phyloP scores from a whole-genome alignment of 2,888 invertebrate genomes.

The Operophtera brumata region DNA sequence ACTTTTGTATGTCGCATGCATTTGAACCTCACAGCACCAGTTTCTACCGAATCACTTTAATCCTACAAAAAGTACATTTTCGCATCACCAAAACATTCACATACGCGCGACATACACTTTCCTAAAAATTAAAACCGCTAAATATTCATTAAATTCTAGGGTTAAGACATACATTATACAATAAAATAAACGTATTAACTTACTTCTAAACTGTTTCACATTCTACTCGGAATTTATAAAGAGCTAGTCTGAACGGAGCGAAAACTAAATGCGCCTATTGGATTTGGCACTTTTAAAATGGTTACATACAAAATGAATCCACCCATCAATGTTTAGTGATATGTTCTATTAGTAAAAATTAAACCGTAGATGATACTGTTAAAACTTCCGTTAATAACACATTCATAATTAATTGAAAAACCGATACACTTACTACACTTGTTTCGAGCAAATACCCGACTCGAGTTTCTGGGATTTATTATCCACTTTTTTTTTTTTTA shows the following conservation, averaged over 20 bases:
- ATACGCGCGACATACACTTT: constrained; percentile 73
- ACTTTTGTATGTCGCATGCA: constrained; percentile 71
- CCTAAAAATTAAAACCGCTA: constrained; percentile 63
- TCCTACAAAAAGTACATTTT: constrained; percentile 24
- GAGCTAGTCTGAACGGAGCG: constrained; percentile 38
- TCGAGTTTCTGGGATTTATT: too few relatives aligned
- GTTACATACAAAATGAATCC: constrained; percentile 18
- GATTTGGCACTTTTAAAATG: constrained; percentile 60
- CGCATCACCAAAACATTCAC: constrained; percentile 57
- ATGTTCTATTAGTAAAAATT: constrained; percentile 44
- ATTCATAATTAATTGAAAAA: too few relatives aligned
- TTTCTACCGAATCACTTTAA: constrained; percentile 52
- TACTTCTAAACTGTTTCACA: constrained; percentile 71
- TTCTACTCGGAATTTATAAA: constrained; percentile 60
- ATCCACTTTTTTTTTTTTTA: too few relatives aligned
- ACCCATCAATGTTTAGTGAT: constrained; percentile 39
- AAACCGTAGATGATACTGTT: too few relatives aligned
- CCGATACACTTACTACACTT: too few relatives aligned
- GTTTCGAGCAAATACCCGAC: too few relatives aligned
- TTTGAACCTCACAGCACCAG: constrained; percentile 77
- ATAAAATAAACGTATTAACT: constrained; percentile 71
- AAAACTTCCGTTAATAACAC: too few relatives aligned
- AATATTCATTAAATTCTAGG: constrained; percentile 56
- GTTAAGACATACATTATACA: constrained; percentile 74
- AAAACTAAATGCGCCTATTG: constrained; percentile 45